Evolutionary conservation across 2,113 vertebrate species (phyloP), one percentile per base, ranked within the genome.

Genomic region (Notothenia coriiceps): DNA sequence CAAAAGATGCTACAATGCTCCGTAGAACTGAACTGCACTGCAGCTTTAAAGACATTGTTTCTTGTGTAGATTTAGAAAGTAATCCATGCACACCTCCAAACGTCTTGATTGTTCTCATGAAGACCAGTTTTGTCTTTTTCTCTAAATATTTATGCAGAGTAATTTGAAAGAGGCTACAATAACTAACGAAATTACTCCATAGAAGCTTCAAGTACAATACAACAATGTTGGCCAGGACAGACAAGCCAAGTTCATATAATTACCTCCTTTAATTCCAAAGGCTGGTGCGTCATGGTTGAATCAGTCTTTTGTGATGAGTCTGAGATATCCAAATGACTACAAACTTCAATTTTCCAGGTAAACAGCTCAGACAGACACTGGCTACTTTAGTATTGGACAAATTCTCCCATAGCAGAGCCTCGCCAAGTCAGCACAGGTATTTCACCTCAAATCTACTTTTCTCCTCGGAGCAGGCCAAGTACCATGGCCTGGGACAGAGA

Each of bases 181-280:
- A 12, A 20, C 1, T 33, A 8, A 29, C 74, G 8, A 40, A 65
- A 49, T 49, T 10, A 1, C 15, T 15, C 20, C n/a, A 2, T 1
- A 46, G 2, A 25, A 3, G n/a, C 14, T 67, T 14, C 2, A 52
- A 47, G 40, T 18, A 29, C 8, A 50, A 4, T 61, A 8, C 35
- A 17, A 74, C 55, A 51, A 12, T 56, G 64, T 40, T n/a, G 8
- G 14, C 10, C 59, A 77, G 50, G 8, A 57, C 3, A 55, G 12
- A 72, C 25, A 74, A 57, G 22, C 14, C 29, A 61, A 35, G 49
- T 29, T 46, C 4, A 5, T 33, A 20, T n/a, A 10, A 61, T 91
- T 92, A 94, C 91, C 92, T 94, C 69, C 51, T 62, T 89, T 4
- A 63, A 81, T 76, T 87, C 91, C 91, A 94, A 74, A 70, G 56